Base-by-base conservation (phyloP, 2,797 vertebrate species). In the Sebastes minor region DNA sequence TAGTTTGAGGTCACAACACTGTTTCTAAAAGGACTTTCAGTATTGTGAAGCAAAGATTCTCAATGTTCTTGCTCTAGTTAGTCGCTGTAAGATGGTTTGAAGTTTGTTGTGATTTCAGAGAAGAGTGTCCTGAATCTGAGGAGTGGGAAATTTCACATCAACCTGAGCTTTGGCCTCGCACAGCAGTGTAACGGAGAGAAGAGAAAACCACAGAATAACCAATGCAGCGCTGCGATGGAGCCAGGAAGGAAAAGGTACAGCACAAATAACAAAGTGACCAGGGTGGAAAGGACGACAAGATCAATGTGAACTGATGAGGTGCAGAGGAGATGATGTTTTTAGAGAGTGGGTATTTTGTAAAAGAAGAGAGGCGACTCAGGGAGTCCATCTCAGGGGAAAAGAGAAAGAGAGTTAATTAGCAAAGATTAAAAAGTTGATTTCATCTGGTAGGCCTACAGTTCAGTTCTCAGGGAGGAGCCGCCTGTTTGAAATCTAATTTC, bases 61-160 rank as follows among this genome's bases (percentile, higher is more conserved):
- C 78, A 49, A 8, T 79, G 52, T 67, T 68, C 64, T 59, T 78
- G 27, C 33, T 49, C 11, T 49, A 28, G 59, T 74, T 70, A 32
- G 30, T 32, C 30, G 30, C 25, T 80, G 6, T 55, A 20, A 61
- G 61, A 30, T 32, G 46, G 38, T 71, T 78, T 80, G 55, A 63
- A 12, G 59, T 66, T 76, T 80, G 76, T 32, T 81, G 74, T 38
- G 55, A 88, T 83, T 78, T 89, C 74, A 68, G 75, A 71, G 70
- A 85, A 62, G 75, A 65, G 71, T 71, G 84, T 78, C 71, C 71
- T 64, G 52, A 83, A 67, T 83, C 57, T 68, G 73, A 82, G 60
- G 78, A 86, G 92, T 93, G 93, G 73, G 90, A 93, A 78, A 95
- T 95, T 90, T 94, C 91, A 93, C 94, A 94, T 90, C 65, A 76